Evolutionary conservation across 2,113 vertebrate genomes (phyloP).

Genomic region (Anolis sagrei): DNA sequence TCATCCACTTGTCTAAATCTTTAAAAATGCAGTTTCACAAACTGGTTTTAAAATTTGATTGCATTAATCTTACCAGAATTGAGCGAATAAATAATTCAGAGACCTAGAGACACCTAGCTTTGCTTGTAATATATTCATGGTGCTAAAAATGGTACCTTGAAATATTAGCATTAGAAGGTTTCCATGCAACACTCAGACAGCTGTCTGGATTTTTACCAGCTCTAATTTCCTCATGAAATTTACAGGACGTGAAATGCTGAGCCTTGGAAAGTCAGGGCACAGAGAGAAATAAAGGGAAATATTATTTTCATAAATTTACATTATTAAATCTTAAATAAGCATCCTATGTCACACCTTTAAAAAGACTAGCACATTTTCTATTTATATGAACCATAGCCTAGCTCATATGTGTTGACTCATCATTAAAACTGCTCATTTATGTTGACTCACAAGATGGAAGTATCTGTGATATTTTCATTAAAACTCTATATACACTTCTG

Average conservation of each 20-base stretch:
- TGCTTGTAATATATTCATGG: not conserved
- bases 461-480: conserved; percentile 1
- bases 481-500: not conserved
- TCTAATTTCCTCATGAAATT: conserved; percentile 8
- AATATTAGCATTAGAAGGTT: not conserved
- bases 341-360: not conserved
- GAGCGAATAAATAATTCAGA: not conserved
- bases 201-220: not conserved
- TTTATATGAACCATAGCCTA: not conserved
- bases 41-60: not conserved
- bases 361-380: not conserved
- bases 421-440: not conserved
- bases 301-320: not conserved
- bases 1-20: not conserved
- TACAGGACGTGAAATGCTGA: not conserved
- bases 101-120: not conserved
- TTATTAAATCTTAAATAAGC: not conserved
- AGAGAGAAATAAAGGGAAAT: not conserved
- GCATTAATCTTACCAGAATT: not conserved
- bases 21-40: conserved; percentile 6
- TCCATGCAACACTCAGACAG: not conserved
- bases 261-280: too few species aligned
- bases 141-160: not conserved
- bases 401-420: not conserved
- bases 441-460: not conserved